phyloP scores from a whole-genome alignment of 2,888 invertebrate genomes.

The Miltochrista miniata region DNA sequence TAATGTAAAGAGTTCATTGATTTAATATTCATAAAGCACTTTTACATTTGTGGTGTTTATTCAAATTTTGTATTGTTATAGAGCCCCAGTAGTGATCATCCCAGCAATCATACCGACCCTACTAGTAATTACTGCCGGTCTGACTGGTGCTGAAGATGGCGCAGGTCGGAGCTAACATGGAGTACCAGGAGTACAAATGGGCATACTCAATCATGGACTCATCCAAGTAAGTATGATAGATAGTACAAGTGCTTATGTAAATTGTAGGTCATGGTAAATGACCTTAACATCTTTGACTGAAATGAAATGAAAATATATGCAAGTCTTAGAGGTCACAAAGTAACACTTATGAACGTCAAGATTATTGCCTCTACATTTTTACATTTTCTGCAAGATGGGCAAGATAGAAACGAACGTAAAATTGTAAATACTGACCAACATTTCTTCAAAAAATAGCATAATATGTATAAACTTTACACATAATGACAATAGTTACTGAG shows the following conservation, averaged over 20 bases:
- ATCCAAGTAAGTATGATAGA: constrained; percentile 83
- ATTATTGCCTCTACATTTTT: too few species aligned
- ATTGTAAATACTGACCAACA: too few species aligned
- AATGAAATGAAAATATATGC: too few species aligned
- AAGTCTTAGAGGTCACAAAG: too few species aligned
- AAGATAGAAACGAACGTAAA: too few species aligned
- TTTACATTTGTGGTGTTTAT: not conserved
- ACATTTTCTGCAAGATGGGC: too few species aligned
- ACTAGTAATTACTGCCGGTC: constrained; percentile 24
- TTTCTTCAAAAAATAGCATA: too few species aligned
- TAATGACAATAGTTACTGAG: too few species aligned
- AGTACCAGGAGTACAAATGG: constrained; percentile 89
- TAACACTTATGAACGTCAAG: too few species aligned
- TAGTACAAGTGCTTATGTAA: not conserved
- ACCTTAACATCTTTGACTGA: not conserved
- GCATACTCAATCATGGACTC: constrained; percentile 99
- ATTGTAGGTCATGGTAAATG: not conserved
- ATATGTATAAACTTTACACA: too few species aligned
- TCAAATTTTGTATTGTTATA: constrained; percentile 29
- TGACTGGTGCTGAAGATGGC: constrained; percentile 59
- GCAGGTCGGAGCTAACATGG: constrained; percentile 80
- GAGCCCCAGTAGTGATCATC: constrained; percentile 36
- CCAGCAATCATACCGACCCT: constrained; percentile 18
- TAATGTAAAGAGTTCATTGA: constrained; percentile 1
- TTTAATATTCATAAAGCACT: not conserved